Conservation (phyloP, 2,797 vertebrate species). For the Peromyscus melanophrys region DNA sequence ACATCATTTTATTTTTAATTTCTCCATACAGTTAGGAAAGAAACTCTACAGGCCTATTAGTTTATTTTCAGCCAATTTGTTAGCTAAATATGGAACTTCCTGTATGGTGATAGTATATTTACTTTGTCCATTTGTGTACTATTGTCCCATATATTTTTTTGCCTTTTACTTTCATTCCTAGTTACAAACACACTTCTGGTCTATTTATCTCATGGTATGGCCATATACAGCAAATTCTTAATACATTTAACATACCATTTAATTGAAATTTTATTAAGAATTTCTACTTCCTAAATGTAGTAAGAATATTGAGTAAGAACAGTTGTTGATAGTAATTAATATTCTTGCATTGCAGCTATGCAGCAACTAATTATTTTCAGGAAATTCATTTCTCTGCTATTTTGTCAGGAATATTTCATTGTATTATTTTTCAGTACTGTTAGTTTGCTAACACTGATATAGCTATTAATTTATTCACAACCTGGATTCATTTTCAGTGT, state of each 20-base stretch:
- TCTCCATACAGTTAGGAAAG: conserved; percentile 21
- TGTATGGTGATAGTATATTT: conserved; percentile 3
- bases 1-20: conserved; percentile 2
- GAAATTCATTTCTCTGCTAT: conserved; percentile 64
- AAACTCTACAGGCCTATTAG: background rate
- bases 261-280: conserved; percentile 74
- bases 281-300: conserved; percentile 77
- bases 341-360: conserved; percentile 56
- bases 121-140: conserved; percentile 16
- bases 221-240: conserved; percentile 53
- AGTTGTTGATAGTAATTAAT: conserved; percentile 78
- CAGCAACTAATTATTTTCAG: conserved; percentile 79
- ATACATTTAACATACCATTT: conserved; percentile 58
- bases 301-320: conserved; percentile 74
- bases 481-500: conserved; percentile 46
- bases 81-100: conserved; percentile 1
- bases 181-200: conserved; percentile 11
- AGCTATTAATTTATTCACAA: conserved; percentile 78
- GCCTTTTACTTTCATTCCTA: background rate
- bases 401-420: conserved; percentile 66
- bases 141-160: background rate
- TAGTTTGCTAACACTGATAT: conserved; percentile 76
- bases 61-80: conserved; percentile 5
- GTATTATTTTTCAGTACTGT: conserved; percentile 72
- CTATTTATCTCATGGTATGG: conserved; percentile 22